Evolutionary conservation across 1,140 invertebrate species (phyloP).

Genomic region (Drosophila subpulchrella): DNA sequence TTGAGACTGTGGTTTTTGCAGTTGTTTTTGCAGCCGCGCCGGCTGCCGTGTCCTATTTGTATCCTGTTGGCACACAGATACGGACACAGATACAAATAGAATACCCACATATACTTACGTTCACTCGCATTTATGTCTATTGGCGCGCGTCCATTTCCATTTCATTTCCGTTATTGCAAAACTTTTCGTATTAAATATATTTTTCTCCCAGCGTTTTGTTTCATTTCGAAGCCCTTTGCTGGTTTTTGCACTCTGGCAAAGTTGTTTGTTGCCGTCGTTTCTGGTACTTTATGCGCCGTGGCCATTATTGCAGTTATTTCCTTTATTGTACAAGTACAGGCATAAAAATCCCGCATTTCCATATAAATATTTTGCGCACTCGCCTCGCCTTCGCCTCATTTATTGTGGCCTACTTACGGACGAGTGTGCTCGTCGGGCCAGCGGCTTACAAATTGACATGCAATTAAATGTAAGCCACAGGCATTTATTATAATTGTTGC

Average conservation of each 20-base stretch:
- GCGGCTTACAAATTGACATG: constrained; percentile 73
- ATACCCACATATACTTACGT: constrained; percentile 34
- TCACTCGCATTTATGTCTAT: constrained; percentile 79
- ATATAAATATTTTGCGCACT: constrained; percentile 56
- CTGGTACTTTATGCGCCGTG: constrained; percentile 72
- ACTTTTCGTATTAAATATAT: constrained; percentile 83
- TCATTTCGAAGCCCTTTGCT: constrained; percentile 71
- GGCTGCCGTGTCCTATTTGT: constrained; percentile 78
- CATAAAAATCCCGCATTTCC: constrained; percentile 77
- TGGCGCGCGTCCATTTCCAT: constrained; percentile 82
- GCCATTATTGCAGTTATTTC: constrained; percentile 82
- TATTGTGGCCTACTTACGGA: constrained; percentile 60
- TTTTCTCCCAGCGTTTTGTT: constrained; percentile 72
- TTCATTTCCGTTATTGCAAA: constrained; percentile 83
- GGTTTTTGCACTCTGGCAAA: constrained; percentile 77
- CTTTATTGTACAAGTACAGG: constrained; percentile 67
- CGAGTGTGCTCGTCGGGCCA: constrained; percentile 32
- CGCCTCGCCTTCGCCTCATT: constrained; percentile 50
- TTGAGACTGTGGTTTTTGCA: constrained; percentile 55
- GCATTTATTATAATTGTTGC: constrained; percentile 73
- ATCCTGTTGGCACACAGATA: constrained; percentile 58
- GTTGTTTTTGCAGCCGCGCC: constrained; percentile 16
- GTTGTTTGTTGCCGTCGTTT: constrained; percentile 77
- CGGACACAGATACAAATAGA: constrained; percentile 11
- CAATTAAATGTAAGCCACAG: constrained; percentile 67